phyloP scores from a whole-genome alignment of 1,140 invertebrate species.

The Arctopsyche grandis region DNA sequence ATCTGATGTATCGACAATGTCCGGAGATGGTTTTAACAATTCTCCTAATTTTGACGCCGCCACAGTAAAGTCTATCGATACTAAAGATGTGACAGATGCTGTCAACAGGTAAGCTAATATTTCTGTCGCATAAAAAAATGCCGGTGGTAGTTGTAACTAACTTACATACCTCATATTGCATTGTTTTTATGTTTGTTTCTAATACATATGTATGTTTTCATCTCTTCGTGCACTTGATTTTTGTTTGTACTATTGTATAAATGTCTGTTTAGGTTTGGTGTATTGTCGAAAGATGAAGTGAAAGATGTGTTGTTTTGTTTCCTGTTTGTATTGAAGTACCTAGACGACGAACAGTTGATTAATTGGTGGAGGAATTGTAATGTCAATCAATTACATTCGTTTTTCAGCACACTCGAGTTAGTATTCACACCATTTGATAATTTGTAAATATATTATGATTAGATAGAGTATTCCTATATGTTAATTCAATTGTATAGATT shows the following conservation, averaged over 20 bases:
- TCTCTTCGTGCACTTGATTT: background rate
- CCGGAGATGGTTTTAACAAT: constrained; percentile 60
- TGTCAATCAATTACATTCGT: constrained; percentile 78
- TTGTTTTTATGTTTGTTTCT: background rate
- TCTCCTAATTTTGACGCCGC: constrained; percentile 41
- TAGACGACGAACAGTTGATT: constrained; percentile 88
- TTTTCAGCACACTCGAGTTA: constrained; percentile 86
- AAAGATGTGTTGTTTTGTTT: constrained; percentile 91
- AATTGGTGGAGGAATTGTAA: constrained; percentile 90
- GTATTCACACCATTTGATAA: constrained; percentile 56
- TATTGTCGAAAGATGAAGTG: constrained; percentile 73
- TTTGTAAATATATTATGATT: background rate
- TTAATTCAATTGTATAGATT: constrained; percentile 66
- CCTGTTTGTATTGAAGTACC: constrained; percentile 89
- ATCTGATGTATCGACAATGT: constrained; percentile 69
- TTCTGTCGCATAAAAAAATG: background rate
- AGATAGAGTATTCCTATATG: background rate
- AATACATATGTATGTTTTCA: background rate
- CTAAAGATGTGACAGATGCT: constrained; percentile 64
- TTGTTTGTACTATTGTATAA: constrained; percentile 1
- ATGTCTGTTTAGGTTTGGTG: constrained; percentile 62
- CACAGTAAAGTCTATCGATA: constrained; percentile 60
- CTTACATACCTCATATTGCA: background rate
- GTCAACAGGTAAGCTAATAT: constrained; percentile 61
- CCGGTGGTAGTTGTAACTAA: background rate